phyloP scores from a whole-genome alignment of 2,113 vertebrate species.

The Phasianus colchicus region DNA sequence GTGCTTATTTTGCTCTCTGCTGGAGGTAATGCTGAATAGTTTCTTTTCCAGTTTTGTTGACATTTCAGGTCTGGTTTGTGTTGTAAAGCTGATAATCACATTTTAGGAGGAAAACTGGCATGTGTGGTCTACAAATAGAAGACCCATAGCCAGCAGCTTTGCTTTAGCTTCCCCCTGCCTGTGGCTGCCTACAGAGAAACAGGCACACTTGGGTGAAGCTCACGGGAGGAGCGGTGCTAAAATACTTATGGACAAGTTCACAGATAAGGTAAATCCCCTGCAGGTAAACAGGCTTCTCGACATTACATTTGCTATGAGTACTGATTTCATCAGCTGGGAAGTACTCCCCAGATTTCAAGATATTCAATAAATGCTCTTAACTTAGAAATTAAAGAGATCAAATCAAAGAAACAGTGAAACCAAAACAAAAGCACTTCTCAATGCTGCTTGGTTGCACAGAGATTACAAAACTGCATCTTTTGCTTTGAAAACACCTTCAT shows the following conservation, averaged over 20 bases:
- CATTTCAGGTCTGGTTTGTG: neutral
- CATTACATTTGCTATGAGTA: neutral
- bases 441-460: neutral
- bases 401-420: neutral
- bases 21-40: conserved; percentile 5
- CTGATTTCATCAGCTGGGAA: neutral
- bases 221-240: neutral
- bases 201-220: neutral
- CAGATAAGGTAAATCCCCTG: neutral
- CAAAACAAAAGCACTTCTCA: neutral
- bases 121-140: neutral
- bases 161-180: neutral
- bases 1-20: conserved; percentile 46
- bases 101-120: neutral
- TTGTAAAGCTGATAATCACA: conserved; percentile 16
- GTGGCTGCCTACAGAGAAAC: neutral
- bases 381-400: neutral
- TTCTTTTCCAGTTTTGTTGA: neutral
- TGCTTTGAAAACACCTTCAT: neutral
- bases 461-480: neutral
- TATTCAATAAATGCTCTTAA: neutral
- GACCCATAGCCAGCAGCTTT: neutral
- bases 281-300: neutral
- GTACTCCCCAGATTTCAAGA: neutral
- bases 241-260: neutral